Percentiles rank a stretch among this genome's conserved stretches.
Evolutionary conservation across 2,888 invertebrate species (phyloP).

Genomic region (Bellardia pandia): DNA sequence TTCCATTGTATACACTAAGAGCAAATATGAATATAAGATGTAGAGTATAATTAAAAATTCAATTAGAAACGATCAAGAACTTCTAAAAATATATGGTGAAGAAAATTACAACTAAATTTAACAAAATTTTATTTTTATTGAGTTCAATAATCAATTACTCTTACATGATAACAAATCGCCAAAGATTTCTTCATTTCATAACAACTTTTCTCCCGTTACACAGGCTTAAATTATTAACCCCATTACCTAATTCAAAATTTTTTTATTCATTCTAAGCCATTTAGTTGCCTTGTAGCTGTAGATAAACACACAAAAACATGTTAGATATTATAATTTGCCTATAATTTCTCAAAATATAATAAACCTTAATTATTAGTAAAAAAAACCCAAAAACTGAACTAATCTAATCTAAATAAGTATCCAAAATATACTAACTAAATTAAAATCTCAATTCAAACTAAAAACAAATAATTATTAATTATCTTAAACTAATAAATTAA

Average conservation of each 20-base stretch:
- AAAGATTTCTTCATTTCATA: background rate
- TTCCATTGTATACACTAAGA: background rate
- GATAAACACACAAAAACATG: slow-evolving; percentile 74
- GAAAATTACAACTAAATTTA: no score
- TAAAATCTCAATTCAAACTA: slow-evolving; percentile 59
- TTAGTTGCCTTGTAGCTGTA: slow-evolving; percentile 81
- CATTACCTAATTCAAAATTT: slow-evolving; percentile 4
- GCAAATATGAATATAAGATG: background rate
- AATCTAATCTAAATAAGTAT: slow-evolving; percentile 41
- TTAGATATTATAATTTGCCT: slow-evolving; percentile 72
- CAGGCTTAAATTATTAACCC: background rate
- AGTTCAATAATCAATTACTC: slow-evolving; percentile 32
- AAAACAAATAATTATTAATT: slow-evolving; percentile 42
- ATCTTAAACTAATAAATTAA: slow-evolving; percentile 75
- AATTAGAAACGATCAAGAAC: background rate
- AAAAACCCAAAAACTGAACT: slow-evolving; percentile 65
- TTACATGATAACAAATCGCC: background rate
- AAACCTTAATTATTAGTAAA: slow-evolving; percentile 75
- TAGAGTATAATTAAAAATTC: background rate
- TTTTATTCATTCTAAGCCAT: slow-evolving; percentile 76
- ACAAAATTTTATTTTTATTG: background rate
- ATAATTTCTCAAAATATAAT: slow-evolving; percentile 67
- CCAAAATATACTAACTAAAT: slow-evolving; percentile 40
- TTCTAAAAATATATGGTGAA: background rate
- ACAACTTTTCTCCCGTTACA: slow-evolving; percentile 17